Evolutionary conservation across 2,888 invertebrate species (phyloP), one percentile per base, ranked within the genome.

Genomic region (Eupithecia inturbata): DNA sequence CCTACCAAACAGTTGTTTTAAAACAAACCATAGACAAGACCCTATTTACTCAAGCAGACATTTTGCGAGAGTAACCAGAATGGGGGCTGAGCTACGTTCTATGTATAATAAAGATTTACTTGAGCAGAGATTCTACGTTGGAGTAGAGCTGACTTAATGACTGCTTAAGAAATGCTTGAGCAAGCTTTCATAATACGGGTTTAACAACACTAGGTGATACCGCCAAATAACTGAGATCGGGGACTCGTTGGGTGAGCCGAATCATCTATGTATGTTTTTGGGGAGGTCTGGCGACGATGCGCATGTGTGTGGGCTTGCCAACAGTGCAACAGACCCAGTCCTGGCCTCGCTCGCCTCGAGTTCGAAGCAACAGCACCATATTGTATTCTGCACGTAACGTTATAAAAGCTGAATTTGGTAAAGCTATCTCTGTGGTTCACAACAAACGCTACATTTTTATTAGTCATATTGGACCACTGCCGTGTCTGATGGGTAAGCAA

Each of bases 251-350:
- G 22, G n/a, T 64, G n/a, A 64, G 12, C 36, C 63, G 33, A n/a
- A 33, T 22, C 12, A 31, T 36, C 1, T 39, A 39, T 26, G 66
- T 60, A 36, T 22, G 12, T 19, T 12, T 19, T 26, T 16, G 36
- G 36, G 39, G 28, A 10, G 62, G 41, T 45, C 22, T 36, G 36
- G 70, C 36, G 10, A 4, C 16, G 36, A 9, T 33, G 60, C 22
- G 75, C 75, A 72, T 70, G 72, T 73, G 70, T 67, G 68, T 68
- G 68, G 12, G 7, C 7, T 3, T 73, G 75, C 75, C 75, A 76
- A 71, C 57, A 16, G 68, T 68, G 72, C 72, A 76, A 76, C 75
- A 76, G 75, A 73, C 68, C 64, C 72, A 70, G 64, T 66, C 49
- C 70, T 68, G 70, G 71, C 67, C 72, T 70, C 70, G 36, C 66